phyloP scores from a whole-genome alignment of 2,888 invertebrate species.

The Eulithis testata region DNA sequence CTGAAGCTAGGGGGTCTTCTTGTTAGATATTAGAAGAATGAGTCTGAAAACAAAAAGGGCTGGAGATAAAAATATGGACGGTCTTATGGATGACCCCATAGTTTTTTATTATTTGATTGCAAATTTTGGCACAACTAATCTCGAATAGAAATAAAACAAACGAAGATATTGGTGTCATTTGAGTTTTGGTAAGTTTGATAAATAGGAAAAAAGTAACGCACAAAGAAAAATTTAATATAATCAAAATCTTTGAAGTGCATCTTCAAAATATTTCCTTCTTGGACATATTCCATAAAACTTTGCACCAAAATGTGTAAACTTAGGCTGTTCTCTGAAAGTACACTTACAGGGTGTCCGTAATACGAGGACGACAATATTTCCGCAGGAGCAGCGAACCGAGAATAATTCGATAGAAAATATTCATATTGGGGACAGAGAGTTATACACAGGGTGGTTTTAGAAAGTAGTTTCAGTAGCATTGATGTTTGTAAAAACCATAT shows the following conservation, averaged over 20 bases:
- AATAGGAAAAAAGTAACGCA: too few relatives aligned
- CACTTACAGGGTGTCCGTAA: slow-evolving; percentile 67
- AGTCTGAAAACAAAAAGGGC: not conserved
- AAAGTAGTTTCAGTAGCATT: slow-evolving; percentile 18
- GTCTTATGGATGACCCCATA: too few relatives aligned
- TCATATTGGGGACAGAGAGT: slow-evolving; percentile 76
- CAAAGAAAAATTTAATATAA: too few relatives aligned
- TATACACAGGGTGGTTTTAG: slow-evolving; percentile 44
- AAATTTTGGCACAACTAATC: too few relatives aligned
- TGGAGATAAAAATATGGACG: not conserved
- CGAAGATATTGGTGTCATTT: too few relatives aligned
- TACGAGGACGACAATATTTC: slow-evolving; percentile 81
- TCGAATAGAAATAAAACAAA: too few relatives aligned
- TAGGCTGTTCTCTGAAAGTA: slow-evolving; percentile 45
- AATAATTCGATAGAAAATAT: slow-evolving; percentile 84
- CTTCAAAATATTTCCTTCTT: slow-evolving; percentile 15
- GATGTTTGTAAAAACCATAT: too few relatives aligned
- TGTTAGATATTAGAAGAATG: too few relatives aligned
- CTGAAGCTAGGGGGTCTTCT: not conserved
- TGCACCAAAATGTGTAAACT: slow-evolving; percentile 27
- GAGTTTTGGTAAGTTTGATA: too few relatives aligned
- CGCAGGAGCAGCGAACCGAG: slow-evolving; percentile 77
- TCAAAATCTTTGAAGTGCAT: too few relatives aligned
- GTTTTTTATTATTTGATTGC: too few relatives aligned
- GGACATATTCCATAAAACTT: slow-evolving; percentile 35